A percentile compares a stretch with the other conserved stretches of the same genome.
Evolutionary conservation across 1,140 invertebrate genomes (phyloP).

Genomic region (Drosophila santomea): DNA sequence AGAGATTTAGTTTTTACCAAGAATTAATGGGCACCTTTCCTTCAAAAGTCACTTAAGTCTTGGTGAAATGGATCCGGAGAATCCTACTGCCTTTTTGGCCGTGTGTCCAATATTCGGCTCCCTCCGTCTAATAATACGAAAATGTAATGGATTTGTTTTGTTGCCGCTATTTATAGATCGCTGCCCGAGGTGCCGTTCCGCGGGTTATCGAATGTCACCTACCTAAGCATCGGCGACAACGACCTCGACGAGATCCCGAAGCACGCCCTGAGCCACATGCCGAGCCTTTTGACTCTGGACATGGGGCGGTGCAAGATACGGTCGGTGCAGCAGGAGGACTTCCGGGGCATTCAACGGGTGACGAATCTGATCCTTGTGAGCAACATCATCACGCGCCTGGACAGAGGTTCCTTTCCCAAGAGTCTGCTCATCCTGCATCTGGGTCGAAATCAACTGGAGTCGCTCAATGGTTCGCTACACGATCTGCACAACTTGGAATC

Average conservation of each 20-base stretch:
- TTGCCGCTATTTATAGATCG: slow-evolving; percentile 85
- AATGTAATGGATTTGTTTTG: slow-evolving; percentile 51
- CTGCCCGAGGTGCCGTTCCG: slow-evolving; percentile 89
- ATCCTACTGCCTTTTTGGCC: too few relatives aligned
- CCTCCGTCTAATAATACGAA: slow-evolving; percentile 42
- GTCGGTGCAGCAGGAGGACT: slow-evolving; percentile 87
- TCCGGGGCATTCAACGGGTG: slow-evolving; percentile 89
- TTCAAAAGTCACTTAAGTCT: too few relatives aligned
- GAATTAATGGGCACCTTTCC: too few relatives aligned
- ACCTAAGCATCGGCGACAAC: slow-evolving; percentile 91
- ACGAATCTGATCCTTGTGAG: slow-evolving; percentile 89
- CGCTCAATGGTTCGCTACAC: slow-evolving; percentile 90
- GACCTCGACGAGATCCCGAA: slow-evolving; percentile 89
- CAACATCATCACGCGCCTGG: slow-evolving; percentile 89
- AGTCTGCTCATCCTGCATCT: slow-evolving; percentile 89
- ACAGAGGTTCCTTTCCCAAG: slow-evolving; percentile 88
- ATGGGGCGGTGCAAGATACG: slow-evolving; percentile 89
- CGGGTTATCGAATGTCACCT: slow-evolving; percentile 89
- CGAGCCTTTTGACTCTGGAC: slow-evolving; percentile 89
- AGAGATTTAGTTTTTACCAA: too few relatives aligned
- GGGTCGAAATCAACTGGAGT: slow-evolving; percentile 89
- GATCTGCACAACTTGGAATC: slow-evolving; percentile 90
- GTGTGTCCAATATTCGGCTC: not conserved
- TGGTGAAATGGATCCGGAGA: too few relatives aligned
- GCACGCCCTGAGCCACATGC: slow-evolving; percentile 89